Base-by-base conservation (phyloP, 2,113 vertebrate genomes). In the Saccopteryx leptura region DNA sequence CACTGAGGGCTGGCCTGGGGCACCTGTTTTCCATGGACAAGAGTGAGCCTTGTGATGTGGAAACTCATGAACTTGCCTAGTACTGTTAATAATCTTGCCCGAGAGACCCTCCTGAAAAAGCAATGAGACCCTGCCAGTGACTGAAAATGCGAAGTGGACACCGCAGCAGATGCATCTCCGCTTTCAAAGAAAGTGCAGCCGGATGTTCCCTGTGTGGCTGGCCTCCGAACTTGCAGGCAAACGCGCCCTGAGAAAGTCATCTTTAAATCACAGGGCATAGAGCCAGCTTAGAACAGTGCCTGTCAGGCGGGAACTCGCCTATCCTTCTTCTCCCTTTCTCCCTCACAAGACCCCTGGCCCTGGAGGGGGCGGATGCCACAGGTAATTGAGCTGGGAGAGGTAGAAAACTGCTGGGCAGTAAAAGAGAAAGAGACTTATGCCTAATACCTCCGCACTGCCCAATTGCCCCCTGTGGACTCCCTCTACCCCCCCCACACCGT, bases 381-480 rank as follows among this genome's bases (percentile, higher is more conserved):
- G 76, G 6, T 66, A 1, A 1, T 4, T 31, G 76, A 65, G 28
- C 39, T 66, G n/a, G n/a, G 17, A 11, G 63, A 83, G 21, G 69
- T 2, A 50, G n/a, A 56, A 15, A 76, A 72, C 46, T 24, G n/a
- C 15, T 10, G 33, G 48, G 31, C 46, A 52, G 21, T 10, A 31
- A 74, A 21, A 15, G 48, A 72, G 58, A 52, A 52, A 65, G 26
- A 54, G 31, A 14, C 39, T 15, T n/a, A 14, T 2, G 7, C 1
- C 21, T 1, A 13, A 7, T 1, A 14, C 24, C n/a, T 9, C 2
- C 21, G 7, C 3, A 14, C 39, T 21, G 33, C 14, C 28, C 4
- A 18, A 2, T 1, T 14, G 54, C 9, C 4, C 1, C 9, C 15
- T 39, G 0, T 1, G 0, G 7, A 15, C 6, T 12, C 71, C 3